Evolutionary conservation across 2,888 invertebrate genomes (phyloP).

Genomic region (Sisyra terminalis): DNA sequence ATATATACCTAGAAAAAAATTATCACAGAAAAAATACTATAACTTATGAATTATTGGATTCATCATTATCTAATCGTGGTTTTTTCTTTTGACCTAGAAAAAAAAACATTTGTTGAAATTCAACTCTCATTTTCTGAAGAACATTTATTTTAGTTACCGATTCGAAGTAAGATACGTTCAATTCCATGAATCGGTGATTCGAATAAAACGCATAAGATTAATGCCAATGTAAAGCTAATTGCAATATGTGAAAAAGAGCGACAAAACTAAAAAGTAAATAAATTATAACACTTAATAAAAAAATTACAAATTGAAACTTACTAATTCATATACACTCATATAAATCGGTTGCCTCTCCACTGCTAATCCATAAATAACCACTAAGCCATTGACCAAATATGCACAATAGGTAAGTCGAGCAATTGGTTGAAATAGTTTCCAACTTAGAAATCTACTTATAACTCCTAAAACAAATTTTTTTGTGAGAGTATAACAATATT

Average conservation of each 20-base stretch:
- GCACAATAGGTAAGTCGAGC: conserved; percentile 56
- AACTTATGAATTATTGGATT: neutral
- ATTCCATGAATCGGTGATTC: conserved; percentile 57
- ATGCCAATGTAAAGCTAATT: conserved; percentile 42
- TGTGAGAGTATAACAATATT: conserved; percentile 9
- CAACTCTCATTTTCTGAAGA: neutral
- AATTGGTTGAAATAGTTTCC: conserved; percentile 45
- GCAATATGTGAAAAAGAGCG: conserved; percentile 38
- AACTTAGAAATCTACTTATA: conserved; percentile 36
- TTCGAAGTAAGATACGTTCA: conserved; percentile 44
- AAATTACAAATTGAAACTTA: conserved; percentile 22
- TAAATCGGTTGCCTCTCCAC: conserved; percentile 40
- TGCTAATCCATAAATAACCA: conserved; percentile 47
- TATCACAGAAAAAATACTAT: neutral
- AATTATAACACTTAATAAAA: neutral
- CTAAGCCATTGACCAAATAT: conserved; percentile 52
- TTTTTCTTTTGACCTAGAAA: neutral
- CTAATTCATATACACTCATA: conserved; percentile 43
- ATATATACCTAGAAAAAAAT: too few species aligned
- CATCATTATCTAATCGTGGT: neutral
- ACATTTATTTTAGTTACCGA: conserved; percentile 24
- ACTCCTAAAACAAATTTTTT: conserved; percentile 35
- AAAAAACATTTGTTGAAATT: conserved; percentile 2
- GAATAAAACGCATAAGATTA: conserved; percentile 45
- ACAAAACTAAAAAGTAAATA: conserved; percentile 30